Evolutionary conservation across 2,797 vertebrate genomes (phyloP), one percentile per base, ranked within the genome.

Genomic region (Pipistrellus pipistrellus): DNA sequence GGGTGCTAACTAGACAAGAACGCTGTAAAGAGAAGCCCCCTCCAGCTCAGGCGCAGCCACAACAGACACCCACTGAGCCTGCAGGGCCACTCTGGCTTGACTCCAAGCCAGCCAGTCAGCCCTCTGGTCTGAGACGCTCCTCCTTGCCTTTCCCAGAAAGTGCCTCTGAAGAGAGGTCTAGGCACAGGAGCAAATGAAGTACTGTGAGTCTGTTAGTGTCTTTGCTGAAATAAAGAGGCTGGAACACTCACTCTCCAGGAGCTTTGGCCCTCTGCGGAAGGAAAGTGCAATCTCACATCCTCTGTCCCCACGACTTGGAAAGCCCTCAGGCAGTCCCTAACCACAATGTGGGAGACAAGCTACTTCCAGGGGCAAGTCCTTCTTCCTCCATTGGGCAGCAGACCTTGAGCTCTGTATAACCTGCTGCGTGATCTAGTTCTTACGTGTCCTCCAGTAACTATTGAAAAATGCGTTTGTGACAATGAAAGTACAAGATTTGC

Each of bases 1-100:
- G 4, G 20, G 15, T 8, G 10, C 62, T 62, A 32, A 30, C 3
- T 4, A 14, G 18, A 73, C 20, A 0, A 0, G 2, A 6, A 35
- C 1, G 20, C 25, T 2, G 3, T 9, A 6, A 30, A 23, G 8
- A 55, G 55, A 66, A 15, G 7, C 14, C 57, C 6, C 6, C 18
- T 46, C 35, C 27, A 8, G 12, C 53, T 44, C 25, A 44, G 14
- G 21, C 1, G 27, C 41, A 38, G 66, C 48, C 13, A 6, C 32
- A 27, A 35, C 10, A 9, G 25, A 17, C 17, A 27, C 21, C 10
- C 4, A 35, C 7, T 20, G 76, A 69, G 11, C 30, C 25, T 32
- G 51, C 23, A 2, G 11, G 18, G 62, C 4, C 41, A 0, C 27
- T 68, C 13, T 4, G 32, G 2, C 4, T 6, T 23, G 30, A 4